phyloP scores from a whole-genome alignment of 2,797 vertebrate genomes.

The Eulemur coronatus region DNA sequence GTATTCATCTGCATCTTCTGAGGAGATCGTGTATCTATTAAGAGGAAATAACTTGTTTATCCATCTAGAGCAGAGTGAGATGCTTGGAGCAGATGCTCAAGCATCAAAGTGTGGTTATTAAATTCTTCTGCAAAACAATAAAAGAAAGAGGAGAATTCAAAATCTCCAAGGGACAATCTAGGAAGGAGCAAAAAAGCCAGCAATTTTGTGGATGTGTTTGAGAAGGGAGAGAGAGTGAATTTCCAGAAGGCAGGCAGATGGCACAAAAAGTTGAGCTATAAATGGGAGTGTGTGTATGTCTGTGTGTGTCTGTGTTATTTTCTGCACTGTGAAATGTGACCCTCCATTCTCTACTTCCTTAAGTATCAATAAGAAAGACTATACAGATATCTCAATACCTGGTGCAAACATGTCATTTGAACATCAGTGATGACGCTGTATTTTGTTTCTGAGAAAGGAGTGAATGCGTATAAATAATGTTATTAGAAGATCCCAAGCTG shows the following conservation, averaged over 20 bases:
- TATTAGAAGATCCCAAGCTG: neutral
- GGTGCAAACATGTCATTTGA: neutral
- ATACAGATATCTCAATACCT: neutral
- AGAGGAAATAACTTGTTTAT: neutral
- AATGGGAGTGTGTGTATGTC: neutral
- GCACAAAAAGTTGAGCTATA: neutral
- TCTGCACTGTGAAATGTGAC: neutral
- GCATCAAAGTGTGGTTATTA: neutral
- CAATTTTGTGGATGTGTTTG: neutral
- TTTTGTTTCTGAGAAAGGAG: neutral
- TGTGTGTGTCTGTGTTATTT: neutral
- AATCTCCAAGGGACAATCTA: neutral
- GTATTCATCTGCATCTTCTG: neutral
- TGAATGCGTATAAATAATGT: neutral
- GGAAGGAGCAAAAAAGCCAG: neutral
- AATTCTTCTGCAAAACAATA: neutral
- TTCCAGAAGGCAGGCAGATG: neutral
- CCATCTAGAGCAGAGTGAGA: neutral
- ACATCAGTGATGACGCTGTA: neutral
- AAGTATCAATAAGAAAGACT: neutral
- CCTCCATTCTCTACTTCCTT: neutral
- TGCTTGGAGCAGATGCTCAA: neutral
- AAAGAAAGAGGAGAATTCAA: neutral
- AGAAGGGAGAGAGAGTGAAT: neutral
- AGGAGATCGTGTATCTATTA: neutral